phyloP scores from a whole-genome alignment of 2,113 vertebrate genomes.

The Urocolius indicus region DNA sequence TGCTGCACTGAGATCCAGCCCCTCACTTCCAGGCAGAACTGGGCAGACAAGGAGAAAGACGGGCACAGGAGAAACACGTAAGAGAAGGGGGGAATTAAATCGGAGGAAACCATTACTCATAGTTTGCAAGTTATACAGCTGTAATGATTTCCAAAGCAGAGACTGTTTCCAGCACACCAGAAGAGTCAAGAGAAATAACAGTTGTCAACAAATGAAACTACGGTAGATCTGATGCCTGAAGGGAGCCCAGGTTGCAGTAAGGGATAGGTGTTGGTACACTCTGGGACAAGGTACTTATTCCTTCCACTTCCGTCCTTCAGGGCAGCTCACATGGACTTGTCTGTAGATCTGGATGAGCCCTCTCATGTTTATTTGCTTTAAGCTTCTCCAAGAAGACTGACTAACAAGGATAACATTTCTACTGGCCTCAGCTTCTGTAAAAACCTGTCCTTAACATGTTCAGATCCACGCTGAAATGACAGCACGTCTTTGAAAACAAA shows the following conservation, averaged over 20 bases:
- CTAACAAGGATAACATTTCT: not conserved
- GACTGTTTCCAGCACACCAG: not conserved
- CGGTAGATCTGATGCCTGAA: not conserved
- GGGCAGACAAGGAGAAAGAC: not conserved
- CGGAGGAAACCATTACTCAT: constrained; percentile 18
- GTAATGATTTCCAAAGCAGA: constrained; percentile 41
- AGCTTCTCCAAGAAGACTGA: not conserved
- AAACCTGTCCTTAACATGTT: not conserved
- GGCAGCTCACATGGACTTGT: not conserved
- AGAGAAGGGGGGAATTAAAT: not conserved
- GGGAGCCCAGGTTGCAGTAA: not conserved
- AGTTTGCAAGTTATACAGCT: not conserved
- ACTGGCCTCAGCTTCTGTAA: not conserved
- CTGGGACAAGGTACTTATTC: not conserved
- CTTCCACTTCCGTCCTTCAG: not conserved
- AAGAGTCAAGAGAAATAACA: not conserved
- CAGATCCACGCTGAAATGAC: not conserved
- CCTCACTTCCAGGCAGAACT: not conserved
- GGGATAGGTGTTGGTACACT: not conserved
- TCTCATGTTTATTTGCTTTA: not conserved
- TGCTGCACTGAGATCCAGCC: not conserved
- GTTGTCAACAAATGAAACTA: not conserved
- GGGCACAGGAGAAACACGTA: not conserved
- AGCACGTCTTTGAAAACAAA: not conserved
- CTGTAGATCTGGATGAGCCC: not conserved